phyloP scores from a whole-genome alignment of 2,797 vertebrate species.

The Sebastes vulpes region DNA sequence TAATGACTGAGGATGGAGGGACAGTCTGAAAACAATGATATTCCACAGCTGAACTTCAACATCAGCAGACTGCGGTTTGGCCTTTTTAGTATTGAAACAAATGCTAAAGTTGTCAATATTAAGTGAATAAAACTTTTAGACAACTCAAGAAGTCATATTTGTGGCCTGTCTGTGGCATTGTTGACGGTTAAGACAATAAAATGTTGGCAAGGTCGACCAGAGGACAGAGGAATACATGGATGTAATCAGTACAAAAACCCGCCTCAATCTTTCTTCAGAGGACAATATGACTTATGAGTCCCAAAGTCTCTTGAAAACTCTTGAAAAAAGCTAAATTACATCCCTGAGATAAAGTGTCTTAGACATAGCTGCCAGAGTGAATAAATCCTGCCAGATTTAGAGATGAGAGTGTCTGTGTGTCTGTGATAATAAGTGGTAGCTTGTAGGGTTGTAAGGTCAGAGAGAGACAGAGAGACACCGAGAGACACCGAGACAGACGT shows the following conservation, averaged over 20 bases:
- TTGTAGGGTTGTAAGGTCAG: constrained; percentile 55
- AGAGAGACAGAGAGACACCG: constrained; percentile 8
- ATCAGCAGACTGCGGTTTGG: background rate
- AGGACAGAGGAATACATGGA: background rate
- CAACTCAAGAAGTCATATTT: background rate
- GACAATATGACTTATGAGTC: constrained; percentile 28
- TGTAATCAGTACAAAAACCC: background rate
- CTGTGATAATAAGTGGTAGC: constrained; percentile 64
- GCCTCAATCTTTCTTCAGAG: constrained; percentile 18
- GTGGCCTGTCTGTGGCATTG: background rate
- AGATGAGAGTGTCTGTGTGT: constrained; percentile 57
- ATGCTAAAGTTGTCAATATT: background rate
- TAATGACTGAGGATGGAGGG: background rate
- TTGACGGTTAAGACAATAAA: background rate
- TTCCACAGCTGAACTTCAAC: background rate
- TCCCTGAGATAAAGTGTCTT: constrained; percentile 55
- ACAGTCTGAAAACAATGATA: background rate
- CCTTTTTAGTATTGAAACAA: no score
- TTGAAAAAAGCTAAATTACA: constrained; percentile 43
- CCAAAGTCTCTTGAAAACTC: constrained; percentile 38
- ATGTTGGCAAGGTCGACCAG: background rate
- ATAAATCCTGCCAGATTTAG: constrained; percentile 63
- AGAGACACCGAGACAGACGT: constrained; percentile 18
- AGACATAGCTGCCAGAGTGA: constrained; percentile 53
- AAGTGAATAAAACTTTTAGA: background rate